Evolutionary conservation across 2,113 vertebrate species (phyloP).

Genomic region (Lycaon pictus): DNA sequence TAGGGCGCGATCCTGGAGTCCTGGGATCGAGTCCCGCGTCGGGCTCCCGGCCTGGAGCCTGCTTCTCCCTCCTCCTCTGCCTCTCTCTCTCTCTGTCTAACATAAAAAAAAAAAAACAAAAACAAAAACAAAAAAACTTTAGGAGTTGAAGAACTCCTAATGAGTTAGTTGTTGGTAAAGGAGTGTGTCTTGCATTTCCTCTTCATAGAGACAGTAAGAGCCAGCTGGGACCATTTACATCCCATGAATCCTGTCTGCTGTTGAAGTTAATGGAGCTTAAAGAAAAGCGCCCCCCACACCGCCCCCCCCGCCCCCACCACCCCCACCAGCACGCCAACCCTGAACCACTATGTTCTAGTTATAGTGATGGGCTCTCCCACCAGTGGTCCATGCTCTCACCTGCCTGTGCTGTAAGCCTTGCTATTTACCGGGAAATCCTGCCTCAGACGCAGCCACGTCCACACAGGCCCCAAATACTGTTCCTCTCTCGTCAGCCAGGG

Average conservation of each 20-base stretch:
- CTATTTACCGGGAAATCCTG: background rate
- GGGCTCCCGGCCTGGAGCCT: too few species aligned
- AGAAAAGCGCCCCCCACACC: background rate
- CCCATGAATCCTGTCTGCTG: background rate
- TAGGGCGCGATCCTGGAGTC: too few species aligned
- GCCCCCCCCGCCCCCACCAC: too few species aligned
- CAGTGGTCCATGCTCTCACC: background rate
- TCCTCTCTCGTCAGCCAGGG: background rate
- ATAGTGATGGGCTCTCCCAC: background rate
- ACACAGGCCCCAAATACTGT: background rate
- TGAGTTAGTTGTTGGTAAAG: background rate
- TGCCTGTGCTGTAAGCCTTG: background rate
- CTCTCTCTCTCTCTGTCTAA: too few species aligned
- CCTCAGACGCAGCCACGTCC: background rate
- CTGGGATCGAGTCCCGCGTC: too few species aligned
- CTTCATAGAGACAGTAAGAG: background rate
- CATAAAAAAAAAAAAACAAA: too few species aligned
- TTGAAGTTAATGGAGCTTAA: background rate
- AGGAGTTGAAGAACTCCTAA: too few species aligned
- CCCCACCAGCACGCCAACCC: background rate
- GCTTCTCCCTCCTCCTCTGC: too few species aligned
- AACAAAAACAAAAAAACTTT: too few species aligned
- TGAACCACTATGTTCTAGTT: background rate
- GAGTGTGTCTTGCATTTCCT: background rate
- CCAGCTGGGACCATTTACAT: background rate